Conservation (phyloP, 2,888 invertebrate species). For the Xestia rhomboidea region DNA sequence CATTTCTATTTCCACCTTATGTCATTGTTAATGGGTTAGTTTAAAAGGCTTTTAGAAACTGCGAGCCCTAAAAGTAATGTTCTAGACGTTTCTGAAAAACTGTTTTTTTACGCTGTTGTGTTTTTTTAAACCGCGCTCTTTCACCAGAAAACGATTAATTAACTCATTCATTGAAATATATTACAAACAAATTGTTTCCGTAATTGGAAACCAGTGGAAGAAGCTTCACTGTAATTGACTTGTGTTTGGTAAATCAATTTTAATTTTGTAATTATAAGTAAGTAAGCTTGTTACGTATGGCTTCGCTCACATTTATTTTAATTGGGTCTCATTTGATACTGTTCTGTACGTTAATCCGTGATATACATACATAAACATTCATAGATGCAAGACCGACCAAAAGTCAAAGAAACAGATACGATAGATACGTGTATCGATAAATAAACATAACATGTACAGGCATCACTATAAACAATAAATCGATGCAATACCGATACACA, state of each 20-base stretch:
- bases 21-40: background rate
- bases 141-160: slow-evolving; percentile 25
- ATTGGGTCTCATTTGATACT: slow-evolving; percentile 8
- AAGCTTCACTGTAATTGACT: slow-evolving; percentile 39
- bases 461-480: slow-evolving; percentile 18
- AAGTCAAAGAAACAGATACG: too few relatives aligned
- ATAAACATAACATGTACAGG: background rate
- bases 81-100: too few relatives aligned
- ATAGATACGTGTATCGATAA: background rate
- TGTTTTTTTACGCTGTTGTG: background rate
- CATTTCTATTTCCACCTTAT: background rate
- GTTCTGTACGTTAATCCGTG: background rate
- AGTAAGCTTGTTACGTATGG: slow-evolving; percentile 27
- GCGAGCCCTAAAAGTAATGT: too few relatives aligned
- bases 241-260: slow-evolving; percentile 36
- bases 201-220: slow-evolving; percentile 42
- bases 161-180: slow-evolving; percentile 18
- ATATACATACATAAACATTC: too few relatives aligned
- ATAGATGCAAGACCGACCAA: background rate
- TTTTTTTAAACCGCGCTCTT: slow-evolving; percentile 9
- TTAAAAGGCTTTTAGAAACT: background rate
- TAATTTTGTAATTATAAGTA: slow-evolving; percentile 28
- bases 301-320: slow-evolving; percentile 24
- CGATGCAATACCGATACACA: slow-evolving; percentile 8
- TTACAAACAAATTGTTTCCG: slow-evolving; percentile 39